Evolutionary conservation across 35 echinoderm and acorn worm genomes (phyloP).

Genomic region (Strongylocentrotus purpuratus): DNA sequence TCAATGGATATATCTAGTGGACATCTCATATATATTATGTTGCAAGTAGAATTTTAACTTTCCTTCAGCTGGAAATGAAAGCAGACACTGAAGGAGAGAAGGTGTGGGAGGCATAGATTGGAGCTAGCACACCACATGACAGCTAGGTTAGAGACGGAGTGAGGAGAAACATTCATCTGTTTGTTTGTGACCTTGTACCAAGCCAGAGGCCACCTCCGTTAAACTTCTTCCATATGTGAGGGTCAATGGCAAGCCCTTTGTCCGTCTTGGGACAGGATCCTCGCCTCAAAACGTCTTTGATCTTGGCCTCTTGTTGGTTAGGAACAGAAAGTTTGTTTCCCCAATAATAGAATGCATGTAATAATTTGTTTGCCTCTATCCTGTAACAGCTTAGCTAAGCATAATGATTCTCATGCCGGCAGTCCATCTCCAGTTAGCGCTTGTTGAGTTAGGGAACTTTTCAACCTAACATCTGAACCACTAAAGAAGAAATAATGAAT

Average conservation of each 20-base stretch:
- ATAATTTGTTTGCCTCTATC: background rate
- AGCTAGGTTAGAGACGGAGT: background rate
- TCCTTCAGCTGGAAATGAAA: background rate
- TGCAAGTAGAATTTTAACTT: too few species aligned
- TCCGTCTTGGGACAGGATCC: constrained; percentile 19
- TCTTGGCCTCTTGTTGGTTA: background rate
- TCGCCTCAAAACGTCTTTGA: background rate
- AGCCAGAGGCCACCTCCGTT: background rate
- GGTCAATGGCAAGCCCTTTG: constrained; percentile 39
- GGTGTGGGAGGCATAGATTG: background rate
- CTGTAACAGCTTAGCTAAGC: background rate
- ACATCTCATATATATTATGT: too few species aligned
- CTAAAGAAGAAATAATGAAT: too few species aligned
- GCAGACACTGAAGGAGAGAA: background rate
- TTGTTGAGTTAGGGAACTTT: too few species aligned
- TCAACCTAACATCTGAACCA: too few species aligned
- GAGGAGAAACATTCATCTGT: constrained; percentile 36
- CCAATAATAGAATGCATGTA: background rate
- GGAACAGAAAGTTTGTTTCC: background rate
- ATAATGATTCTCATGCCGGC: background rate
- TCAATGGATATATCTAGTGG: too few species aligned
- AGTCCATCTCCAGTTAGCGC: too few species aligned
- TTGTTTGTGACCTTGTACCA: constrained; percentile 48
- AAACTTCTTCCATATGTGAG: constrained; percentile 41
- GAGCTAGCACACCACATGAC: background rate